Percentiles rank a stretch among this genome's conserved stretches.
These are phyloP conservation scores for Prosapia bicincta DNA, from an alignment of 2,888 invertebrate species.

Conservation along the genomic window DNA sequence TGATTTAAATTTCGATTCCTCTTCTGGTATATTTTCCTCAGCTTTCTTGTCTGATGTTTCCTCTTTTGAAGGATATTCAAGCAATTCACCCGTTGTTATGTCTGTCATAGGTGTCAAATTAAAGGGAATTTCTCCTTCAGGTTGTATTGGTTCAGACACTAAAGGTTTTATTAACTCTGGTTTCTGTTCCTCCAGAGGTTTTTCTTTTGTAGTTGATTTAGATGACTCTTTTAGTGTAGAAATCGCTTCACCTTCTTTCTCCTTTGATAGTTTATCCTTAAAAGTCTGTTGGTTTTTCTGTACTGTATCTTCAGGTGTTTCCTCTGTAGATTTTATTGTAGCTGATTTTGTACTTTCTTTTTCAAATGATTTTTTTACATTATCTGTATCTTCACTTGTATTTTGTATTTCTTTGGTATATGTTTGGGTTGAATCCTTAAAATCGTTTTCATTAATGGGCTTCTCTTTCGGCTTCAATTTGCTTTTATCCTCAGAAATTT, in stretches of 20 bases:
- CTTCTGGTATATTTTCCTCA: slow-evolving; percentile 22
- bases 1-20: slow-evolving; percentile 28
- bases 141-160: slow-evolving; percentile 41
- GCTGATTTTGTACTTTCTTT: too few relatives aligned
- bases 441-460: too few relatives aligned
- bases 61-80: slow-evolving; percentile 34
- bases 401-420: too few relatives aligned
- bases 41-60: slow-evolving; percentile 32
- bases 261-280: slow-evolving; percentile 50
- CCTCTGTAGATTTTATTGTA: too few relatives aligned
- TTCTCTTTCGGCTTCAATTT: too few relatives aligned
- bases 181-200: slow-evolving; percentile 42
- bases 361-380: too few relatives aligned
- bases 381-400: too few relatives aligned
- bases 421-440: too few relatives aligned
- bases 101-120: slow-evolving; percentile 37
- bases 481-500: too few relatives aligned
- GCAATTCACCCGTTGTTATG: slow-evolving; percentile 41
- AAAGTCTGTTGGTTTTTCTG: too few relatives aligned
- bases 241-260: slow-evolving; percentile 43
- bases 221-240: slow-evolving; percentile 54
- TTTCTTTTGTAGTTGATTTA: slow-evolving; percentile 44
- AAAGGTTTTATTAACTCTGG: slow-evolving; percentile 38
- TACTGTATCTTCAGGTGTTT: too few relatives aligned
- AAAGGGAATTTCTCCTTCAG: slow-evolving; percentile 31